Base-by-base conservation (phyloP, 1,140 invertebrate species). In the Panagrolaimus sp. region DNA sequence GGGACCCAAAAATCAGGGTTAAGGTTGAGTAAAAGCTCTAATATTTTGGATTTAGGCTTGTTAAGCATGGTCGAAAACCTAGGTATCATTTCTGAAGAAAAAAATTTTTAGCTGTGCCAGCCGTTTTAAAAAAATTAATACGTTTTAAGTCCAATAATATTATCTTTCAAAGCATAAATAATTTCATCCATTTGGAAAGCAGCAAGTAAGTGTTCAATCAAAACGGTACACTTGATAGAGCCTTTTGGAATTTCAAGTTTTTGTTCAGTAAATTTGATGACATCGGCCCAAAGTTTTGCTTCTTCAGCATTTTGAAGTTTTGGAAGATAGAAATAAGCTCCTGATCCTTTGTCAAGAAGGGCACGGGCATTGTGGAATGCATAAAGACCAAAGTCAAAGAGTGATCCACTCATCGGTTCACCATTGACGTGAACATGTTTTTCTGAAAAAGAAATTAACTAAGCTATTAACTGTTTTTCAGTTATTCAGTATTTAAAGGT, bases 171-270 rank as follows among this genome's bases (percentile, higher is more conserved):
- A 46, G 87, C 87, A 82, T 86, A 89, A 20, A 90, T 84, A 70
- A 90, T 90, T 75, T 89, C 87, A 46, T 90, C 88, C 84, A 89
- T 86, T 83, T 80, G 80, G 77, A 82, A 82, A 16, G 85, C 84
- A 0, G 88, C 88, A 16, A 89, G 75, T 68, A 90, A 87, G 82
- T 89, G 89, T 81, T 90, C 89, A 72, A 90, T 89, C 9, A 90
- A 82, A 27, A 90, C 88, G 79, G 88, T 89, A 20, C 88, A 89
- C 82, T 89, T 90, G 65, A 89, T 89, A 5, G 87, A 87, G 23
- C 88, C 88, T 71, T 74, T 63, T 13, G 84, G 78, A 0, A 85
- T 66, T 31, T 80, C 83, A 9, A 89, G 82, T 78, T 86, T 84
- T 1, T 85, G 78, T 79, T 90, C 87, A 9, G 86, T 84, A 87